Evolutionary conservation across 2,888 invertebrate species (phyloP), one percentile per base, ranked within the genome.

Genomic region (Papilio elwesi): DNA sequence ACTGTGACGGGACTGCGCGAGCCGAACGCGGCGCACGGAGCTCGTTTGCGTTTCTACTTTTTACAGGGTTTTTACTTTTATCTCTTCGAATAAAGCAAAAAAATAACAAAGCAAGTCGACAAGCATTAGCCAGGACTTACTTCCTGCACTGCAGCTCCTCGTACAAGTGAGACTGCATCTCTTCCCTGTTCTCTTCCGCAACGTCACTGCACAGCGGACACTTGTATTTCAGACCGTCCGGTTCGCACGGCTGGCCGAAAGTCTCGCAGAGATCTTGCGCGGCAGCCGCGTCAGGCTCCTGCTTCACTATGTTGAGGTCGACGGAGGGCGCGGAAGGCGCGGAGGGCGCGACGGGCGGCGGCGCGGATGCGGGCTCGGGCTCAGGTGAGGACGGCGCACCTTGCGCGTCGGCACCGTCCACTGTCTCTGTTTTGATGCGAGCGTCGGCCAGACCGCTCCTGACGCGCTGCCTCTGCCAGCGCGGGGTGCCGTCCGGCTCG

Each of bases 91-190:
- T 26, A 26, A 26, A 26, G 26, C 26, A 26, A 26, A 26, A n/a
- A n/a, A n/a, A n/a, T n/a, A 26, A 26, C 4, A 26, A 26, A 26
- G 26, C 26, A 26, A 26, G 4, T 26, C 26, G 26, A 1, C 1
- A 26, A 26, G 26, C 4, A 4, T 26, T 26, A 26, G 26, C 26
- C 26, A 4, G 26, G 2, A 89, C 92, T 91, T 81, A 96, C 96
- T 95, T 95, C 78, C 95, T 93, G 80, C 96, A 96, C 66, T 95
- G 94, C 43, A 96, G 87, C 80, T 97, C 96, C 79, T 95, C 95
- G 79, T 94, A 96, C 68, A 97, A 85, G 88, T 97, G 97, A 52
- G 94, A 94, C 69, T 94, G 93, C 90, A 97, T 95, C n/a, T 95
- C 94, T 7, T 94, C 92, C 36, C 92, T 90, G 38, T 90, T 92